phyloP scores from a whole-genome alignment of 2,113 vertebrate genomes.

The Perca flavescens region DNA sequence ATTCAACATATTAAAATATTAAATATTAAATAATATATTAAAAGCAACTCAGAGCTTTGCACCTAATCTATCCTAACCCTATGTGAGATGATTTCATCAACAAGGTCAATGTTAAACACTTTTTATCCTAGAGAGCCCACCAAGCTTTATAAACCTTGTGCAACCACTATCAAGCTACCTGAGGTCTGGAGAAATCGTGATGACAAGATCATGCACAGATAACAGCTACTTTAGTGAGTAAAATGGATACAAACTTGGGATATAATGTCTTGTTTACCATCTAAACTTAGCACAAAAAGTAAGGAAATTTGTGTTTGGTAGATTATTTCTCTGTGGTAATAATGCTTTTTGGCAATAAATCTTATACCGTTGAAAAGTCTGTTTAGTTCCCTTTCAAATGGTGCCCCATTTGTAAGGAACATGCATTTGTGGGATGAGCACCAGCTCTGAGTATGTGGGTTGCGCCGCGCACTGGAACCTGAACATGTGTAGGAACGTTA shows the following conservation, averaged over 20 bases:
- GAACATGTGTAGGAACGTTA: no score
- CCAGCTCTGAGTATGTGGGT: no score
- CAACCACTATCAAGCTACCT: background rate
- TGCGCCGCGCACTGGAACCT: no score
- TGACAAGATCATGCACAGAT: background rate
- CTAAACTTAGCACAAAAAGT: background rate
- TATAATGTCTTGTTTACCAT: conserved; percentile 3
- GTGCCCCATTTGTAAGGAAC: no score
- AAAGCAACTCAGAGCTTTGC: background rate
- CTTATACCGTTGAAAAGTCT: no score
- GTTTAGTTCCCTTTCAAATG: no score
- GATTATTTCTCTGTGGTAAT: no score
- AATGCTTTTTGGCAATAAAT: no score
- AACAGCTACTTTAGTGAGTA: background rate
- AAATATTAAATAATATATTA: background rate
- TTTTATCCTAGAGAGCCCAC: background rate
- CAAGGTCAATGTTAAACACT: background rate
- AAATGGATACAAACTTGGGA: background rate
- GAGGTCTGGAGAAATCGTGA: conserved; percentile 4
- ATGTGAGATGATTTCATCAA: background rate
- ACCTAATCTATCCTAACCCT: background rate
- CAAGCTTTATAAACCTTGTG: background rate
- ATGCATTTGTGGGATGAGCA: no score
- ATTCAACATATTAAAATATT: background rate
- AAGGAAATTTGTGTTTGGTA: no score